These are phyloP conservation scores for Pandion haliaetus DNA, from an alignment of 2,113 vertebrate genomes.

Conservation along the genomic window DNA sequence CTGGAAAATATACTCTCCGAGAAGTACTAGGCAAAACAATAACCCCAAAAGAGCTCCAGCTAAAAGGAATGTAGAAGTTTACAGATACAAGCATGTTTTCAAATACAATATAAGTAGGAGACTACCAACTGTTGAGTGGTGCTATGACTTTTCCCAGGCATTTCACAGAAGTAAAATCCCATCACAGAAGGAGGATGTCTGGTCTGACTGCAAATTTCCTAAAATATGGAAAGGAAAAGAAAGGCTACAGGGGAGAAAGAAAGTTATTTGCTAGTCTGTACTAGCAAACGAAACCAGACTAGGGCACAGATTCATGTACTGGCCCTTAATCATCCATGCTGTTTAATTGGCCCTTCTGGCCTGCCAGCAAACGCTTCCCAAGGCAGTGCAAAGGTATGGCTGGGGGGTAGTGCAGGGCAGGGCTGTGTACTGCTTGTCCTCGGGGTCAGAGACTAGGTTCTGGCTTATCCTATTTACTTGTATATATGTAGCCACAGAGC, in stretches of 20 bases:
- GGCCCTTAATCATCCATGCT: background rate
- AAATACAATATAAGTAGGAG: background rate
- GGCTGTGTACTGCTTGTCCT: background rate
- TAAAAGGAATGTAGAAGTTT: background rate
- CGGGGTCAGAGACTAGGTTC: background rate
- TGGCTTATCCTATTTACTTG: background rate
- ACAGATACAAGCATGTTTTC: background rate
- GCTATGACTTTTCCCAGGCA: background rate
- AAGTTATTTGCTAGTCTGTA: background rate
- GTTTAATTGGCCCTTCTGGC: background rate
- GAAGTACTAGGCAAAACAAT: background rate
- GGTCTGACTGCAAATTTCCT: background rate
- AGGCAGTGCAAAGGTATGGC: too few relatives aligned
- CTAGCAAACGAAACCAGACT: background rate
- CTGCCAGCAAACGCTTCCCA: background rate
- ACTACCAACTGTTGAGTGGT: background rate
- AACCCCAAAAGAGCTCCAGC: background rate
- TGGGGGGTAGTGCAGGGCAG: background rate
- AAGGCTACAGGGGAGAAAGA: background rate
- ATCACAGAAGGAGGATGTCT: background rate
- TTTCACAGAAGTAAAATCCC: background rate
- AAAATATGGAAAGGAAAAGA: background rate
- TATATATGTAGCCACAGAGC: background rate
- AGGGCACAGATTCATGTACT: background rate
- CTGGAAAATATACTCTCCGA: background rate